phyloP scores from a whole-genome alignment of 2,113 vertebrate genomes.

The Tragelaphus buxtoni region DNA sequence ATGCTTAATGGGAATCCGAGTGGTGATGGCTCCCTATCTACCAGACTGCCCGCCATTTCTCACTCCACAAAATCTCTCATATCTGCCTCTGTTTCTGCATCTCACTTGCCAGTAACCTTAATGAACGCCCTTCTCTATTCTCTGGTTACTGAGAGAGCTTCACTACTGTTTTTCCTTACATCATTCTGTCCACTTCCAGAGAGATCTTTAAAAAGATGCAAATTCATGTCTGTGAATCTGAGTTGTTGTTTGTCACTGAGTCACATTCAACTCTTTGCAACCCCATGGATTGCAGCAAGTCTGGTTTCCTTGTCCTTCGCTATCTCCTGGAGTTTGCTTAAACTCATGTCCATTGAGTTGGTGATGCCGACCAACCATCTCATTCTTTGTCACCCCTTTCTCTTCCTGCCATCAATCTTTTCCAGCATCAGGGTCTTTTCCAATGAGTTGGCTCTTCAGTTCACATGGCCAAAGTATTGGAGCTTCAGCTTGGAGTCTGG shows the following conservation, averaged over 20 bases:
- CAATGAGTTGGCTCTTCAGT: neutral
- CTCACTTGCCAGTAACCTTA: neutral
- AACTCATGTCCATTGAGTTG: neutral
- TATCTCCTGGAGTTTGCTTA: neutral
- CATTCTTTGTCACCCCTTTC: neutral
- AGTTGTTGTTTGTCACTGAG: neutral
- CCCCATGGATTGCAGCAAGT: neutral
- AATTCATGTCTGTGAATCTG: neutral
- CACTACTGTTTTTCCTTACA: neutral
- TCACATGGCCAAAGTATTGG: neutral
- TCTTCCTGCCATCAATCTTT: neutral
- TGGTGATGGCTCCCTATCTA: neutral
- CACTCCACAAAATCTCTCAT: neutral
- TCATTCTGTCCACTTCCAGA: neutral
- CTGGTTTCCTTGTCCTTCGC: neutral
- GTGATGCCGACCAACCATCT: neutral
- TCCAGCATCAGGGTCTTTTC: neutral
- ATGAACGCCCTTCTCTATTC: neutral
- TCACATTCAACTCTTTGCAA: neutral
- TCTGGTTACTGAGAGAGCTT: neutral
- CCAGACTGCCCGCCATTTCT: neutral
- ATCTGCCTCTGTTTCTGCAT: neutral
- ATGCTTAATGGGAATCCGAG: neutral
- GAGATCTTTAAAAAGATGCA: neutral
- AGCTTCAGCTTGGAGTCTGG: neutral